Evolutionary conservation across 2,113 vertebrate species (phyloP).

Genomic region (Dendropsophus ebraccatus): DNA sequence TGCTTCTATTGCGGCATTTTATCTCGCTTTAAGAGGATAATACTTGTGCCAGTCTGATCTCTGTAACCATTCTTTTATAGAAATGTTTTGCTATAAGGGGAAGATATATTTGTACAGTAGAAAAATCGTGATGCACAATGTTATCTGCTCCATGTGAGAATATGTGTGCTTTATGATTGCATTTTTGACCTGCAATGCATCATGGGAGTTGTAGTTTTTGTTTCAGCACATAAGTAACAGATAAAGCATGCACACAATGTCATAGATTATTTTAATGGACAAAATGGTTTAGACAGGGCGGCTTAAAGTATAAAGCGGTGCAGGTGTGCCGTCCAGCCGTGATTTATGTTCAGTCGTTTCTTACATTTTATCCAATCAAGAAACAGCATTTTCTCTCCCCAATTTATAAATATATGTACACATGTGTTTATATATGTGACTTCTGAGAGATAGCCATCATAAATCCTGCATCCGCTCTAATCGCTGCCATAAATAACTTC

Average conservation of each 20-base stretch:
- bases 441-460: conserved; percentile 49
- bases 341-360: conserved; percentile 36
- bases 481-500: conserved; percentile 61
- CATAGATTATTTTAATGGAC: conserved; percentile 50
- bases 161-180: not conserved
- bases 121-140: not conserved
- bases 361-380: conserved; percentile 45
- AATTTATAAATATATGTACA: conserved; percentile 55
- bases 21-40: too few relatives aligned
- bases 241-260: conserved; percentile 23
- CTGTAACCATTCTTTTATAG: too few relatives aligned
- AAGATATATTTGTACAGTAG: not conserved
- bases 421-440: conserved; percentile 53
- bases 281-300: conserved; percentile 47
- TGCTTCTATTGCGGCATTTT: too few relatives aligned
- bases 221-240: conserved; percentile 22
- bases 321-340: conserved; percentile 36
- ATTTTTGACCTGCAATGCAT: conserved; percentile 32
- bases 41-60: too few relatives aligned
- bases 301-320: conserved; percentile 47
- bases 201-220: conserved; percentile 25
- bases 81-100: not conserved
- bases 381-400: conserved; percentile 25
- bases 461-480: conserved; percentile 60
- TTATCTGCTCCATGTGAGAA: not conserved